Conservation (phyloP, 2,113 vertebrate species). For the Albula goreensis region DNA sequence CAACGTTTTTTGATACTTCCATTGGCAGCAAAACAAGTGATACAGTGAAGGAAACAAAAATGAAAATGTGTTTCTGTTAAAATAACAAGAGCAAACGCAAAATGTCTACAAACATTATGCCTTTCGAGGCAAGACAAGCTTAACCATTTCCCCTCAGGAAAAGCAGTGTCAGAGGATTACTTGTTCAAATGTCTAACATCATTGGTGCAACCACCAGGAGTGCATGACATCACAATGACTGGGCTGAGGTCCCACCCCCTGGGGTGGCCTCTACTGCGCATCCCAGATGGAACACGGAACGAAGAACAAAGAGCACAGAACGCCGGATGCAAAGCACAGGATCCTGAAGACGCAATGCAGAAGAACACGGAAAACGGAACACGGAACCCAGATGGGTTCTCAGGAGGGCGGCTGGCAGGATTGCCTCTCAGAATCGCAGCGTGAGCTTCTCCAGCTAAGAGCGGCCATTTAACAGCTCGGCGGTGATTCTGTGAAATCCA, state of each 20-base stretch:
- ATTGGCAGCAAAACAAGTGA: background rate
- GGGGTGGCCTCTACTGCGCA: no score
- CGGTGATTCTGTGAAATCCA: background rate
- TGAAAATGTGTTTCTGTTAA: background rate
- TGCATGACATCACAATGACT: background rate
- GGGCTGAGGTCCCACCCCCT: no score
- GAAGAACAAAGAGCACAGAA: no score
- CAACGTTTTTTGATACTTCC: background rate
- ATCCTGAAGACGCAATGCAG: no score
- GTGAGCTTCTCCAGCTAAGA: slow-evolving; percentile 17
- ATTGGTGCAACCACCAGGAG: background rate
- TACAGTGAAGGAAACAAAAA: background rate
- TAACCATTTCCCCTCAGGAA: background rate
- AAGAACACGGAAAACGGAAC: no score
- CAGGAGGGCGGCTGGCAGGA: background rate
- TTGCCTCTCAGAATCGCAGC: background rate
- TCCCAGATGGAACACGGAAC: no score
- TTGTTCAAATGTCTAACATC: background rate
- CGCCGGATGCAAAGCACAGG: no score
- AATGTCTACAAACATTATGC: background rate
- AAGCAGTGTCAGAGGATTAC: background rate
- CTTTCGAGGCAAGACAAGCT: background rate
- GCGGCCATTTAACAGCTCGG: slow-evolving; percentile 4
- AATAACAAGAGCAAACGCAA: background rate
- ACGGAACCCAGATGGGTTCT: slow-evolving; percentile 6